Evolutionary conservation across 2,113 vertebrate genomes (phyloP).

Genomic region (Atherinomorus stipes): DNA sequence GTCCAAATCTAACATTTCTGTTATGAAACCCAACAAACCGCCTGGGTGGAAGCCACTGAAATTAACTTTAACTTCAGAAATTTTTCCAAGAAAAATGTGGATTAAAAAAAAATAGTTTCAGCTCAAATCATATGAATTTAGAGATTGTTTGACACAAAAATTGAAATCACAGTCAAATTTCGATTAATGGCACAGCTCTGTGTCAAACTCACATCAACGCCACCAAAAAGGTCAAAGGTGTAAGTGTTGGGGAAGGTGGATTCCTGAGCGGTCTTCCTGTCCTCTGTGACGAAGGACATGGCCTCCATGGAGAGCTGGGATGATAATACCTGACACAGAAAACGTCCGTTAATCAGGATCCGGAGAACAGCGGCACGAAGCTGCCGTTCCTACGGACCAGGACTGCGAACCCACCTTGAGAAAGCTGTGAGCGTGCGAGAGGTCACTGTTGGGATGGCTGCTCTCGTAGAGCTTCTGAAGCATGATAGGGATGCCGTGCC

Average conservation of each 20-base stretch:
- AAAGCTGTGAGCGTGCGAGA: constrained; percentile 91
- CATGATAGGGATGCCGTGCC: constrained; percentile 94
- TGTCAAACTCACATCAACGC: constrained; percentile 92
- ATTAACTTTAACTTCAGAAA: no score
- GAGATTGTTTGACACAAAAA: no score
- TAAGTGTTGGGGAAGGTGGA: constrained; percentile 95
- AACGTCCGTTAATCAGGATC: neutral
- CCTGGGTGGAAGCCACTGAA: no score
- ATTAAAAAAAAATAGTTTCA: no score
- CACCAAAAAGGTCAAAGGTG: constrained; percentile 98
- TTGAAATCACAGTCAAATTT: no score
- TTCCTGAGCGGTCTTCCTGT: constrained; percentile 93
- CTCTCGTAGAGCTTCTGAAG: constrained; percentile 92
- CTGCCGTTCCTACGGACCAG: neutral
- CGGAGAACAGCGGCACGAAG: neutral
- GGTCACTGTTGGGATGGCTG: constrained; percentile 95
- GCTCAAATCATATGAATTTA: no score
- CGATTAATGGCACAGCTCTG: no score
- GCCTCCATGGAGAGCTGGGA: constrained; percentile 98
- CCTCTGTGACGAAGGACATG: constrained; percentile 97
- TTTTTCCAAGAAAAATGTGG: no score
- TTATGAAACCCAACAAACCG: no score
- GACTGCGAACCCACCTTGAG: constrained; percentile 87
- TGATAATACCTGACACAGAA: constrained; percentile 88
- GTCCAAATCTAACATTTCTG: no score